These are phyloP conservation scores for Archocentrus centrarchus DNA, from an alignment of 2,113 vertebrate genomes.

Conservation along the genomic window DNA sequence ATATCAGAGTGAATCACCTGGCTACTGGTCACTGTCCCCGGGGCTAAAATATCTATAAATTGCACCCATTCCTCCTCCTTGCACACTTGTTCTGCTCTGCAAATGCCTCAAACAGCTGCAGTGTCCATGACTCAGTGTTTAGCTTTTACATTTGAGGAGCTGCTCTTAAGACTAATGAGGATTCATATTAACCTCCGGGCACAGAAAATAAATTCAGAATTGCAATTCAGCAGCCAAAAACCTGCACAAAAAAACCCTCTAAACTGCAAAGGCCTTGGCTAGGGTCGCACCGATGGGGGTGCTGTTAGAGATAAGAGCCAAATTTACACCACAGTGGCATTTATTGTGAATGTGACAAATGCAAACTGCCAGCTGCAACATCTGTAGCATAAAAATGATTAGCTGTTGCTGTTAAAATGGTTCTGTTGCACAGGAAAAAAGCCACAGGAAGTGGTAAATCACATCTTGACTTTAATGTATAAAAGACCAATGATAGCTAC, in stretches of 20 bases:
- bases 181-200: slow-evolving; percentile 40
- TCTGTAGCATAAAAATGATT: slow-evolving; percentile 43
- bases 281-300: background rate
- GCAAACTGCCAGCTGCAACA: slow-evolving; percentile 32
- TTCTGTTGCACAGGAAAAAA: background rate
- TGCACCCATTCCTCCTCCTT: slow-evolving; percentile 32
- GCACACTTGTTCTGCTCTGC: slow-evolving; percentile 4
- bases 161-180: slow-evolving; percentile 41
- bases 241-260: background rate
- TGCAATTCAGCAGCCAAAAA: slow-evolving; percentile 16
- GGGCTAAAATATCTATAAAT: slow-evolving; percentile 58
- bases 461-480: slow-evolving; percentile 69
- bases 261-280: background rate
- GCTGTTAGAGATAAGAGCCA: slow-evolving; percentile 28
- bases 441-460: slow-evolving; percentile 41
- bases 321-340: slow-evolving; percentile 34
- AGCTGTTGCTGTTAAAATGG: slow-evolving; percentile 8
- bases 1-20: slow-evolving; percentile 59
- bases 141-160: slow-evolving; percentile 26
- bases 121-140: slow-evolving; percentile 2
- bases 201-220: slow-evolving; percentile 27
- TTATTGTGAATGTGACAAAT: slow-evolving; percentile 52
- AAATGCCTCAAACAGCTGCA: slow-evolving; percentile 18
- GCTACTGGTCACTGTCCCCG: slow-evolving; percentile 36
- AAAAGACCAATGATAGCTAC: slow-evolving; percentile 56